A percentile compares a stretch with the other conserved stretches of the same genome.
These are phyloP conservation scores for Corythornis madagascariensis DNA, from an alignment of 2,113 vertebrate species.

Conservation along the genomic window DNA sequence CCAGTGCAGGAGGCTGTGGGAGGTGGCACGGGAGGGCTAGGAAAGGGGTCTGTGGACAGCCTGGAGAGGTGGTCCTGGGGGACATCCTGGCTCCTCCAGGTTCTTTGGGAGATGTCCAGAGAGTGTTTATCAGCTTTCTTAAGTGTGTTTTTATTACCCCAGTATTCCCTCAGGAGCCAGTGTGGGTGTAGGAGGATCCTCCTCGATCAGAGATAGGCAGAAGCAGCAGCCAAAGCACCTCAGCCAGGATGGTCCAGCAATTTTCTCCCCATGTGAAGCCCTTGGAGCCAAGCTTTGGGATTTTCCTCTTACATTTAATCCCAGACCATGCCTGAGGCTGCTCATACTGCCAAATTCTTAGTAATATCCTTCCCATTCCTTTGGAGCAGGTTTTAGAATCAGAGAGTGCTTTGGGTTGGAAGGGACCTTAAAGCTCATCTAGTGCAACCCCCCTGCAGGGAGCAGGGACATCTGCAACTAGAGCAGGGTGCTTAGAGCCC, in stretches of 20 bases:
- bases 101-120: background rate
- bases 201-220: rapidly evolving
- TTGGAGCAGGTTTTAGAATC: background rate
- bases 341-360: background rate
- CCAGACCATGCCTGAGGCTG: background rate
- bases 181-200: background rate
- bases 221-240: background rate
- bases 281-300: background rate
- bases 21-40: rapidly evolving
- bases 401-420: background rate
- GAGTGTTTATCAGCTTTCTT: background rate
- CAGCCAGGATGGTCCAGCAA: rapidly evolving
- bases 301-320: background rate
- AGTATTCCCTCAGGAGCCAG: background rate
- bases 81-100: rapidly evolving
- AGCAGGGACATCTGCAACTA: background rate
- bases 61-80: background rate
- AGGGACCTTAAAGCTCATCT: background rate
- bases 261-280: background rate
- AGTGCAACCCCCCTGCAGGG: background rate
- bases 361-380: rapidly evolving
- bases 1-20: background rate
- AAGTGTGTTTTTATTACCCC: rapidly evolving
- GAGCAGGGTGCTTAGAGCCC: background rate
- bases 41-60: background rate